Evolutionary conservation across 2,797 vertebrate genomes (phyloP).

Genomic region (Chanos chanos): DNA sequence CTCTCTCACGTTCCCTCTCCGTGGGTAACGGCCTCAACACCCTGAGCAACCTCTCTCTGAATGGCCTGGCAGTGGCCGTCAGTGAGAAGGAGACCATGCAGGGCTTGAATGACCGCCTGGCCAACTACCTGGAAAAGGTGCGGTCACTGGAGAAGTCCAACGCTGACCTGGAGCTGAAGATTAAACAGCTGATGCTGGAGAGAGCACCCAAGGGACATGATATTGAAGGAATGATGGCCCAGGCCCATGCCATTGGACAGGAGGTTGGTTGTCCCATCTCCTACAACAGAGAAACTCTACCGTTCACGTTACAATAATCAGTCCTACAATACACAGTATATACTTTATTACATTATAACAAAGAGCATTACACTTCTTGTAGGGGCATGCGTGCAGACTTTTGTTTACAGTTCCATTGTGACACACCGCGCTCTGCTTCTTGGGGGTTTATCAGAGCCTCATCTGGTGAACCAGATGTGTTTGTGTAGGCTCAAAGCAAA

Average conservation of each 20-base stretch:
- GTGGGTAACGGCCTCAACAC: conserved; percentile 67
- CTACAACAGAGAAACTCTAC: background rate
- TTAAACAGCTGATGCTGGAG: conserved; percentile 74
- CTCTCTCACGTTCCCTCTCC: conserved; percentile 62
- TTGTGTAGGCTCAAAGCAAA: too few species aligned
- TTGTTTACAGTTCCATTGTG: too few species aligned
- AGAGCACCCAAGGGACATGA: conserved; percentile 65
- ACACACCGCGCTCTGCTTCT: too few species aligned
- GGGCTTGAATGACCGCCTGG: conserved; percentile 72
- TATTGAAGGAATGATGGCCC: conserved; percentile 72
- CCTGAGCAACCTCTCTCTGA: conserved; percentile 58
- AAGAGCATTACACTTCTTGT: too few species aligned
- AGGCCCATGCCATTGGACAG: conserved; percentile 70
- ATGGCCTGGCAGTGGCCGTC: conserved; percentile 43
- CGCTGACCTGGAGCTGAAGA: conserved; percentile 72
- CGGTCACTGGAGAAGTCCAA: conserved; percentile 74
- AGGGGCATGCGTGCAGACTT: too few species aligned
- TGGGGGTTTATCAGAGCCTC: too few species aligned
- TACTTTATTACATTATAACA: too few species aligned
- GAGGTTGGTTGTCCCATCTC: conserved; percentile 61
- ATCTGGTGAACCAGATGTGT: too few species aligned
- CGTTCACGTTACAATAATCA: background rate
- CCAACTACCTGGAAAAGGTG: conserved; percentile 77
- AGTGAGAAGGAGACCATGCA: conserved; percentile 78
- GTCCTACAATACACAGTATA: too few species aligned